Conservation (phyloP, 2,888 invertebrate genomes). For the Linyphia triangularis region DNA sequence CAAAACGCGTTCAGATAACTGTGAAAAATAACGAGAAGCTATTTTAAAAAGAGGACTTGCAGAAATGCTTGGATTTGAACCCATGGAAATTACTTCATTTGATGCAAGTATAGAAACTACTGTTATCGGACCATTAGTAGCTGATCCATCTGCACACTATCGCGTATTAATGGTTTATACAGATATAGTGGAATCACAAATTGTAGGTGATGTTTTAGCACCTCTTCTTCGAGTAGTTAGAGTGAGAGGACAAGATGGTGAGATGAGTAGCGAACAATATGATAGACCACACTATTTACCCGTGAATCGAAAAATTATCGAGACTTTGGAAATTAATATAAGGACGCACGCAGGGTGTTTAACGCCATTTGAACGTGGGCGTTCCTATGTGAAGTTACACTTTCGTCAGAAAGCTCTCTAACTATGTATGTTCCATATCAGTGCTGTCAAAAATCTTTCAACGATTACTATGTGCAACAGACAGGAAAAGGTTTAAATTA, state of each 20-base stretch:
- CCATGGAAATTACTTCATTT: background rate
- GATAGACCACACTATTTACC: constrained; percentile 45
- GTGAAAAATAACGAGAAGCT: too few species aligned
- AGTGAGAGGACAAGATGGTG: constrained; percentile 52
- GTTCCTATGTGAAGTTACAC: constrained; percentile 27
- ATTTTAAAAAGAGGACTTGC: too few species aligned
- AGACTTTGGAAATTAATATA: constrained; percentile 60
- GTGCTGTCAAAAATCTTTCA: background rate
- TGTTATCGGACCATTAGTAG: background rate
- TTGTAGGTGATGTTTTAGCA: constrained; percentile 77
- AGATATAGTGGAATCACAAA: constrained; percentile 77
- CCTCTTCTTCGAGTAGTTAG: constrained; percentile 77
- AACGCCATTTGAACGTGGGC: constrained; percentile 50
- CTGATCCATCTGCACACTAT: constrained; percentile 23
- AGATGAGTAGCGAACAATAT: background rate
- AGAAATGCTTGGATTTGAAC: constrained; percentile 20
- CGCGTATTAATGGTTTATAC: constrained; percentile 73
- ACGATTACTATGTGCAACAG: background rate
- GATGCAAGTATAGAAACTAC: background rate
- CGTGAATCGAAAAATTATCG: constrained; percentile 24
- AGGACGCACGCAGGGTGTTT: constrained; percentile 18
- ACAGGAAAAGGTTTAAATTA: constrained; percentile 14
- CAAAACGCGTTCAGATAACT: too few species aligned
- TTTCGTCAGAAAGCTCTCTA: background rate
- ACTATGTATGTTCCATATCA: background rate